Percentiles rank a stretch among this genome's conserved stretches.
Conservation (phyloP, 1,140 invertebrate genomes). For the Achroia grisella region DNA sequence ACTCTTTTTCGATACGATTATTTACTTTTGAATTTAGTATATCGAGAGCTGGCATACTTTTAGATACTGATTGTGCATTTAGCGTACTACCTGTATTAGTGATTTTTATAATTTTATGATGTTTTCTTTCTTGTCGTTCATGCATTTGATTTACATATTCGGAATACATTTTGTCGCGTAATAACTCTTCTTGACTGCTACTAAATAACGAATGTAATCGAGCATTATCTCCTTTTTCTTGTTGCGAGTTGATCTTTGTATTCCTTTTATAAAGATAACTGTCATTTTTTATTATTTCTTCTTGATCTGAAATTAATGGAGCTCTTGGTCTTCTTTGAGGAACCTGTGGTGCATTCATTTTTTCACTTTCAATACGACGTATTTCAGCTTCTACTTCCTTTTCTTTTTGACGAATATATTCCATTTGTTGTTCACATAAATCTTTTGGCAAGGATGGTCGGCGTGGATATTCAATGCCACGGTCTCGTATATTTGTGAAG, state of each 20-base stretch:
- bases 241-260: constrained; percentile 14
- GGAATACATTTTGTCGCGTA: constrained; percentile 84
- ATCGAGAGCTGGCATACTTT: constrained; percentile 51
- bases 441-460: constrained; percentile 78
- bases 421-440: constrained; percentile 79
- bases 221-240: constrained; percentile 22
- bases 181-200: constrained; percentile 77
- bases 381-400: constrained; percentile 78
- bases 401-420: constrained; percentile 80
- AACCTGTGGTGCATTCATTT: constrained; percentile 24
- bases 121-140: constrained; percentile 83
- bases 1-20: constrained; percentile 79
- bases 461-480: constrained; percentile 35
- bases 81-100: constrained; percentile 37
- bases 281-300: constrained; percentile 1
- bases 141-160: constrained; percentile 87
- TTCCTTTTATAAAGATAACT: background rate
- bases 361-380: constrained; percentile 74
- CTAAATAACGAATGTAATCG: constrained; percentile 48
- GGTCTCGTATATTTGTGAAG: constrained; percentile 47
- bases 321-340: constrained; percentile 66
- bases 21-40: constrained; percentile 65
- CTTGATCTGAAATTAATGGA: constrained; percentile 41
- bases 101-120: constrained; percentile 86
- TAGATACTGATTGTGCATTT: constrained; percentile 30